Evolutionary conservation across 2,797 vertebrate genomes (phyloP), one percentile per base, ranked within the genome.

Genomic region (Halcyon chelicuti): DNA sequence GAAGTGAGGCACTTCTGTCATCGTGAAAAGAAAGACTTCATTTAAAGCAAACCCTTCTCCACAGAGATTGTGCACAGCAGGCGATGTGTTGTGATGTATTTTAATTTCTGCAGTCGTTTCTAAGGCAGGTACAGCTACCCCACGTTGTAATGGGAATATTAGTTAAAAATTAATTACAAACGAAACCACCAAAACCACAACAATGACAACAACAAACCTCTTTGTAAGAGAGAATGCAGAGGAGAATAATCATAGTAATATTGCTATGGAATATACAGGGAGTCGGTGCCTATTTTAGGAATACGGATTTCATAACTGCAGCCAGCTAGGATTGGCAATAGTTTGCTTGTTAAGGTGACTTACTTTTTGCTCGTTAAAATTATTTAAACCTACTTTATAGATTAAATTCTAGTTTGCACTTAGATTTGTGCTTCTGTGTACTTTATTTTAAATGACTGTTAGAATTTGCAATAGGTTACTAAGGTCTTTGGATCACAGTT

Each of bases 161-260:
- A 94, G 94, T 83, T 84, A 71, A 66, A 83, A 89, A 92, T 65
- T 78, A 84, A 90, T 95, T 89, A 44, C 44, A 68, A 78, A 26
- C 12, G 75, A 70, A 26, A 52, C 79, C 70, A n/a, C 5, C 66
- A 65, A 93, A 71, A n/a, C 29, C 13, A 14, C 55, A 88, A 84
- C 18, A 61, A 89, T 8, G 52, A 76, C 40, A 75, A 29, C 37
- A 75, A 29, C 16, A 51, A 79, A 75, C 17, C 6, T 29, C 10
- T 57, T 66, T 33, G 12, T 66, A 26, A 67, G 12, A 55, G 14
- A 55, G 23, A 88, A n/a, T 33, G 31, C 4, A 74, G 49, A 72
- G 15, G 20, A 75, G 33, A 80, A 83, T 84, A 81, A 26, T 22
- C 35, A 18, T 46, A 37, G 1, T 35, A 46, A 63, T 54, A 44